A percentile compares a stretch with the other conserved stretches of the same genome.
Conservation (phyloP, 1,140 invertebrate genomes). For the Calosoma granatense region DNA sequence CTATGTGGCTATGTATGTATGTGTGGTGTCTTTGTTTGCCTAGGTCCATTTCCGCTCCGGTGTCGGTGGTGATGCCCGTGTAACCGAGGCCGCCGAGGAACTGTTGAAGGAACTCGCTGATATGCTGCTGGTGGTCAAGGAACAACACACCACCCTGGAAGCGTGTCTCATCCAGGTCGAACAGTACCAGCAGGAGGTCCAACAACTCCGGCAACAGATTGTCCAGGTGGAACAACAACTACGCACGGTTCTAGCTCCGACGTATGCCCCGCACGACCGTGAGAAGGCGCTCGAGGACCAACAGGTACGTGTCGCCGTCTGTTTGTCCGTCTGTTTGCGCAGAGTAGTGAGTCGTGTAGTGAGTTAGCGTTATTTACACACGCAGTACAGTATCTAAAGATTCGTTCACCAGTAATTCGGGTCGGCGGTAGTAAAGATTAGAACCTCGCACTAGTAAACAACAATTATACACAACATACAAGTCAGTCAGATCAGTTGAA, state of each 20-base stretch:
- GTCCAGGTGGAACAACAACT: constrained; percentile 79
- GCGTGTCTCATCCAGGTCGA: constrained; percentile 76
- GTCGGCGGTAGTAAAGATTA: neutral
- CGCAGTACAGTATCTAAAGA: neutral
- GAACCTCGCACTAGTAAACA: neutral
- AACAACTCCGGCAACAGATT: constrained; percentile 69
- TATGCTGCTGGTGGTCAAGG: constrained; percentile 52
- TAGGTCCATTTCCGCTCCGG: constrained; percentile 81
- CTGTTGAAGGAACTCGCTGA: constrained; percentile 57
- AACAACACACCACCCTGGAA: constrained; percentile 62
- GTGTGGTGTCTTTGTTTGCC: neutral
- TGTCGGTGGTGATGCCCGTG: constrained; percentile 64
- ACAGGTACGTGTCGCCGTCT: constrained; percentile 82
- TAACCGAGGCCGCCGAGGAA: constrained; percentile 59
- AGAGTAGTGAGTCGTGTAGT: neutral
- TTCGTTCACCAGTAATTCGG: neutral
- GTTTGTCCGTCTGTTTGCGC: constrained; percentile 6
- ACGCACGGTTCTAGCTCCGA: constrained; percentile 66
- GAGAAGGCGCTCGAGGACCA: constrained; percentile 77
- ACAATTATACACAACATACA: neutral
- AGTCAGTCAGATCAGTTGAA: neutral
- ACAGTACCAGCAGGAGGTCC: constrained; percentile 80
- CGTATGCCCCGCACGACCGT: constrained; percentile 69
- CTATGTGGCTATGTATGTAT: constrained; percentile 9
- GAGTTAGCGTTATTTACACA: neutral